Percentiles rank a stretch among this genome's conserved stretches.
Evolutionary conservation across 2,113 vertebrate genomes (phyloP).

Genomic region (Abramis brama): DNA sequence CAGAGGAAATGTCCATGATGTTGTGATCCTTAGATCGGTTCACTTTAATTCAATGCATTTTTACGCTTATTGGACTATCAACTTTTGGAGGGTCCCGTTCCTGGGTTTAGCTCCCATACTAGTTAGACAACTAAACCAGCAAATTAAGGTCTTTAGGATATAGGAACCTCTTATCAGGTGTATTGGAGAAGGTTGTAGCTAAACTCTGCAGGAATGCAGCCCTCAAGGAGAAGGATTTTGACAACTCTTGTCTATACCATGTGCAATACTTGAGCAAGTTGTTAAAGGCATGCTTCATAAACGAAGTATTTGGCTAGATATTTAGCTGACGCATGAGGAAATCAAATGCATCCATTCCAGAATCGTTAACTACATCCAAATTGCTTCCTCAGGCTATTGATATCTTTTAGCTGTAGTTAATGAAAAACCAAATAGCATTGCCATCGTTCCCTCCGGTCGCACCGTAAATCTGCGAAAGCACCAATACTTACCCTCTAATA

Average conservation of each 20-base stretch:
- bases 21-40: neutral
- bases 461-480: neutral
- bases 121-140: neutral
- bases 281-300: neutral
- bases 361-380: constrained; percentile 5
- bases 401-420: neutral
- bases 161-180: neutral
- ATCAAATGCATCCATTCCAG: neutral
- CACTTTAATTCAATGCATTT: neutral
- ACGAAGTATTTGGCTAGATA: neutral
- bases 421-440: constrained; percentile 9
- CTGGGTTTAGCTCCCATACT: too few relatives aligned
- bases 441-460: neutral
- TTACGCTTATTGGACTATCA: neutral
- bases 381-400: neutral
- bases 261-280: neutral
- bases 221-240: neutral
- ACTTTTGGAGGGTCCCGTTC: neutral
- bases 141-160: neutral
- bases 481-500: constrained; percentile 87
- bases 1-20: neutral
- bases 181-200: neutral
- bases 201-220: neutral
- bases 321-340: neutral
- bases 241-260: neutral